Conservation (phyloP, 2,888 invertebrate genomes). For the Stomorhina lunata region DNA sequence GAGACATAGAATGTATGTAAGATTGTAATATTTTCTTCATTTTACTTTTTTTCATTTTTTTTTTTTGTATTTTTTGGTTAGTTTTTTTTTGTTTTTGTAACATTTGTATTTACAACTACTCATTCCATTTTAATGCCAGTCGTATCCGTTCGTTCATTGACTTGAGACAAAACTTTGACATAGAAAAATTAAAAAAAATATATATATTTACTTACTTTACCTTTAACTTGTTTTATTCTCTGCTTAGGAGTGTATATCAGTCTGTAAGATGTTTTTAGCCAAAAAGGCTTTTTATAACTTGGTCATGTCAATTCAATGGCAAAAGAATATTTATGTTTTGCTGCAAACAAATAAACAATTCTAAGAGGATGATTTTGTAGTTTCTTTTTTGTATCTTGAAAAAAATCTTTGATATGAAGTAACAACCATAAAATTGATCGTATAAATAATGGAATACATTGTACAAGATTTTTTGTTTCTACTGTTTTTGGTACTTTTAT, state of each 20-base stretch:
- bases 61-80: not conserved
- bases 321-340: conserved; percentile 24
- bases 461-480: no score
- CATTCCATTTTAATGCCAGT: conserved; percentile 1
- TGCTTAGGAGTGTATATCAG: not conserved
- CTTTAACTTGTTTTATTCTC: conserved; percentile 30
- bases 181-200: conserved; percentile 6
- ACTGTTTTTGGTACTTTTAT: conserved; percentile 5
- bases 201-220: conserved; percentile 21
- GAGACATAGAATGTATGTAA: conserved; percentile 11
- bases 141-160: conserved; percentile 6
- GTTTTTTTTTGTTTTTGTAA: conserved; percentile 6
- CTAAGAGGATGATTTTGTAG: not conserved
- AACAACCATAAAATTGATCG: conserved; percentile 49
- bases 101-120: not conserved
- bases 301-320: conserved; percentile 36
- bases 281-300: conserved; percentile 43
- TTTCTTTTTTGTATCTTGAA: conserved; percentile 8
- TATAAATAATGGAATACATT: conserved; percentile 41
- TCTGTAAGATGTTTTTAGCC: conserved; percentile 7
- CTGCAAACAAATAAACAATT: not conserved
- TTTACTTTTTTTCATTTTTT: not conserved
- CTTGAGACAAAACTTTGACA: conserved; percentile 21
- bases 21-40: conserved; percentile 3
- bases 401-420: conserved; percentile 6